These are phyloP conservation scores for Athene noctua DNA, from an alignment of 2,113 vertebrate species.

Conservation along the genomic window DNA sequence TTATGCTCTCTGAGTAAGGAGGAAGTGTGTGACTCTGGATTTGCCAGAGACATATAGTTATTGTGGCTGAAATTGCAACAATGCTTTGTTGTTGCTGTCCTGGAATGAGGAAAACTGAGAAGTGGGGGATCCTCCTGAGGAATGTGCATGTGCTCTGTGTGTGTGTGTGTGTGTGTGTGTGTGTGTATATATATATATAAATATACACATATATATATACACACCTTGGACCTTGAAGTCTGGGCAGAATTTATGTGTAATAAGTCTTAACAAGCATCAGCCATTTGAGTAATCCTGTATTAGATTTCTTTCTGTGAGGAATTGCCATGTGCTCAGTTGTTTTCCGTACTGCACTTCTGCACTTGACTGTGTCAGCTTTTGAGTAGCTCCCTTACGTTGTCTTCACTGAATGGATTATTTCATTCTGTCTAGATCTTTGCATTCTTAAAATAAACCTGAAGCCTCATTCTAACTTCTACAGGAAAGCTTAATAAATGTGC, in stretches of 20 bases:
- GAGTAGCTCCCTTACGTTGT: background rate
- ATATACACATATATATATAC: background rate
- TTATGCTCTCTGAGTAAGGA: background rate
- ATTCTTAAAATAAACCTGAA: background rate
- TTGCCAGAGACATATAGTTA: background rate
- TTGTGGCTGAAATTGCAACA: background rate
- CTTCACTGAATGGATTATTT: background rate
- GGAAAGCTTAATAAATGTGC: background rate
- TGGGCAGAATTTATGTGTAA: background rate
- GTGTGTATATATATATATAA: no score
- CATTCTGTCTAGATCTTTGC: background rate
- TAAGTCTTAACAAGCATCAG: background rate
- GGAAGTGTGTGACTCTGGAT: background rate
- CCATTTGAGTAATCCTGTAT: background rate
- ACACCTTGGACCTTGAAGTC: background rate
- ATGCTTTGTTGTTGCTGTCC: background rate
- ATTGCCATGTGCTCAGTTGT: background rate
- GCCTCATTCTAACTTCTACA: background rate
- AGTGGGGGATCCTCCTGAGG: background rate
- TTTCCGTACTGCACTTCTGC: background rate
- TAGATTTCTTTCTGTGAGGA: background rate
- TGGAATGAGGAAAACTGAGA: background rate
- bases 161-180: background rate
- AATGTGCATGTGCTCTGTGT: fast-evolving
- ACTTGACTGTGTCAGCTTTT: background rate